Conservation (phyloP, 2,113 vertebrate genomes). For the Sylvietta virens region DNA sequence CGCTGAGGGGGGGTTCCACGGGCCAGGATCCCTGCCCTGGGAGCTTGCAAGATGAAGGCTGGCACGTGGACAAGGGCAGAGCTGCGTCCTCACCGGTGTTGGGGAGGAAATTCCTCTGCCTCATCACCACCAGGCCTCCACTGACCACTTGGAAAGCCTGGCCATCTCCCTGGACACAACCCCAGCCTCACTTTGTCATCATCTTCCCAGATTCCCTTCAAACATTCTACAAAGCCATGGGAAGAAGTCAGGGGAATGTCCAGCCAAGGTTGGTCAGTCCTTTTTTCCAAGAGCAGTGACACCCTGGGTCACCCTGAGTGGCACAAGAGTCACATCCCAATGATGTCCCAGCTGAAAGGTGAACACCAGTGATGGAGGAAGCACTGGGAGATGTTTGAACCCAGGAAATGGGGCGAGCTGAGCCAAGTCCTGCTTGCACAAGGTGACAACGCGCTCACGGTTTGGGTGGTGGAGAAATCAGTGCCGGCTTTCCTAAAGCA, state of each 20-base stretch:
- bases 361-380: background rate
- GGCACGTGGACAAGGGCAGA: background rate
- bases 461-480: rapidly evolving
- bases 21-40: background rate
- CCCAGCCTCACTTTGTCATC: background rate
- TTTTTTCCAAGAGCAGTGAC: background rate
- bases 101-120: background rate
- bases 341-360: background rate
- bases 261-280: background rate
- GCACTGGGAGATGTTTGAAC: background rate
- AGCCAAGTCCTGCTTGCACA: background rate
- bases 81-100: rapidly evolving
- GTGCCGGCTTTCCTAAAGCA: background rate
- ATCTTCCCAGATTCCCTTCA: background rate
- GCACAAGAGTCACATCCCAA: rapidly evolving
- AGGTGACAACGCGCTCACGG: rapidly evolving
- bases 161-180: background rate
- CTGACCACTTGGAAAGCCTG: background rate
- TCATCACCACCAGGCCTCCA: background rate
- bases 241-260: background rate
- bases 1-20: background rate
- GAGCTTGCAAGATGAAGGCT: background rate
- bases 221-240: background rate
- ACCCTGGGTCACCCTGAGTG: background rate
- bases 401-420: background rate